A percentile compares a stretch with the other conserved stretches of the same genome.
phyloP scores from a whole-genome alignment of 1,140 invertebrate species.

The Apis dorsata region DNA sequence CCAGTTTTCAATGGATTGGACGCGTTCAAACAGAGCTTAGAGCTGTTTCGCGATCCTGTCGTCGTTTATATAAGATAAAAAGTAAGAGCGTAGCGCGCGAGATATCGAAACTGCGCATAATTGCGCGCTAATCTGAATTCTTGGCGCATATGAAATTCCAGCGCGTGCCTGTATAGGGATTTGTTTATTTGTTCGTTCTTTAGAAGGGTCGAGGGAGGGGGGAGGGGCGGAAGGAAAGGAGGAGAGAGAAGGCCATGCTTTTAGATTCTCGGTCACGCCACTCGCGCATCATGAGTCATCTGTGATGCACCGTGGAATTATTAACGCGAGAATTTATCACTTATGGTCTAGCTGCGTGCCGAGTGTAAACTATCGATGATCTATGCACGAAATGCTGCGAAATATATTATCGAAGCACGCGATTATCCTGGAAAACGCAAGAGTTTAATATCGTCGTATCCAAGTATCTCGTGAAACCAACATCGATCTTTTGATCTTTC shows the following conservation, averaged over 20 bases:
- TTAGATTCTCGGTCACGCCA: not conserved
- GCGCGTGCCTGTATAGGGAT: slow-evolving; percentile 8
- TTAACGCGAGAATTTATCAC: slow-evolving; percentile 31
- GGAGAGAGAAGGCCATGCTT: not conserved
- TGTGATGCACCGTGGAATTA: slow-evolving; percentile 2
- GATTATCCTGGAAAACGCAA: slow-evolving; percentile 6
- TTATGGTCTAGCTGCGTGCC: not conserved
- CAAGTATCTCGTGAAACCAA: slow-evolving; percentile 15
- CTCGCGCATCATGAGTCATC: slow-evolving; percentile 11
- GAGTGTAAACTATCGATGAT: slow-evolving; percentile 23
- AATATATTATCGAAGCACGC: slow-evolving; percentile 31
- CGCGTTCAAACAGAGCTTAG: too few relatives aligned
- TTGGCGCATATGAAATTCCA: slow-evolving; percentile 40
- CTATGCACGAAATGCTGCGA: not conserved
- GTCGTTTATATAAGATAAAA: not conserved
- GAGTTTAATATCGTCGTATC: slow-evolving; percentile 1
- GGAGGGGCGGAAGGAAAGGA: too few relatives aligned
- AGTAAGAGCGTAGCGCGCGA: not conserved
- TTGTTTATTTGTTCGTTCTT: slow-evolving; percentile 26
- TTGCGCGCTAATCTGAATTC: slow-evolving; percentile 35
- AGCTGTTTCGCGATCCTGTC: not conserved
- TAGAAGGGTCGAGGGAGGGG: too few relatives aligned
- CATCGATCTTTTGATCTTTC: not conserved
- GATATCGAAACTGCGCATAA: not conserved
- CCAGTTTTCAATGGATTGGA: not conserved